phyloP scores from a whole-genome alignment of 2,888 invertebrate genomes.

The Trichacis sp. region DNA sequence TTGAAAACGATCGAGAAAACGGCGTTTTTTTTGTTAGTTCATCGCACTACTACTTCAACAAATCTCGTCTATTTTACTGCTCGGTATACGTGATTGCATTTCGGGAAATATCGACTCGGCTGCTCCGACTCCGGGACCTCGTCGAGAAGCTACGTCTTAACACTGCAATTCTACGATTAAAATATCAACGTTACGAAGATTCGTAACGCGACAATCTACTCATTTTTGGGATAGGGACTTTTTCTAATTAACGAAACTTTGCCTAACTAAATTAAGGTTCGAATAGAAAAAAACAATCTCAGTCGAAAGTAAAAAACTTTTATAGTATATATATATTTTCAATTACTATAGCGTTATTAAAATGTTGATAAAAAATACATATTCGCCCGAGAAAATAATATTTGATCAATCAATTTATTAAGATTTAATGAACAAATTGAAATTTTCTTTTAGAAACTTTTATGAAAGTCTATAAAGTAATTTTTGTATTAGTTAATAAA shows the following conservation, averaged over 20 bases:
- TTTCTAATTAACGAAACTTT: conserved; percentile 36
- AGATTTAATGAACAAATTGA: too few relatives aligned
- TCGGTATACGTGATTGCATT: conserved; percentile 11
- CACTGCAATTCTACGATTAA: conserved; percentile 32
- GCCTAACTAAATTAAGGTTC: conserved; percentile 29
- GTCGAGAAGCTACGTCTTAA: conserved; percentile 32
- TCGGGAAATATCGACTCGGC: conserved; percentile 16
- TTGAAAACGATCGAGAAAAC: conserved; percentile 24
- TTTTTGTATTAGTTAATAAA: too few relatives aligned
- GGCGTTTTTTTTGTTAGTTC: conserved; percentile 20
- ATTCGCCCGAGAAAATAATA: too few relatives aligned
- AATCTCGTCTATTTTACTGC: conserved; percentile 33
- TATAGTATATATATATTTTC: too few relatives aligned
- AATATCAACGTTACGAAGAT: conserved; percentile 50
- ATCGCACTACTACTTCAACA: conserved; percentile 35
- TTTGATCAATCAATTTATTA: too few relatives aligned
- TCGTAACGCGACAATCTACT: conserved; percentile 56
- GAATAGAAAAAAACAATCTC: too few relatives aligned
- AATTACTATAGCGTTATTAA: too few relatives aligned
- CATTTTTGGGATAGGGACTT: conserved; percentile 17
- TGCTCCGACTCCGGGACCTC: conserved; percentile 28
- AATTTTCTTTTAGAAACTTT: too few relatives aligned
- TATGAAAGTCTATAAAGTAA: too few relatives aligned
- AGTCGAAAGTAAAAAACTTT: too few relatives aligned
- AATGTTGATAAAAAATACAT: too few relatives aligned